Conservation (phyloP, 2,797 vertebrate species). For the Arvicola amphibius region DNA sequence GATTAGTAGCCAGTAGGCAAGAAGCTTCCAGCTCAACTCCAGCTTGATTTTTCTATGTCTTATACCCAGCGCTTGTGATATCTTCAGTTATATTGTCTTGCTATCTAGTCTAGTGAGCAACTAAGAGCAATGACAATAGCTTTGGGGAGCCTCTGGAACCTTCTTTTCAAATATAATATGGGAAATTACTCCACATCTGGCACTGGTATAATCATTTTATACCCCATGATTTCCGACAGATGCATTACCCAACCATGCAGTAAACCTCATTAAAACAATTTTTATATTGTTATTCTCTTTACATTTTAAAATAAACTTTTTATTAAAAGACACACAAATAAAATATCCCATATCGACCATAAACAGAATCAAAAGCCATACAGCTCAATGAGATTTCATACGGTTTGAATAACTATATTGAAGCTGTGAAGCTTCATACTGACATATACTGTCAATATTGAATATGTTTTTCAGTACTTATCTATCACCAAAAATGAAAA, state of each 20-base stretch:
- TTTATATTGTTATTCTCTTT: not conserved
- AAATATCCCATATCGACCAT: not conserved
- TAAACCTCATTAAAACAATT: not conserved
- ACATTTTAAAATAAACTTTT: not conserved
- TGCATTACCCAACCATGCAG: not conserved
- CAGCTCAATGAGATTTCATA: no score
- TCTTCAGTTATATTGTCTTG: not conserved
- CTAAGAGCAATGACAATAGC: not conserved
- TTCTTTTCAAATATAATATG: not conserved
- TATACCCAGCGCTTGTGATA: no score
- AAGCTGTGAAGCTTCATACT: not conserved
- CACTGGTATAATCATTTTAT: not conserved
- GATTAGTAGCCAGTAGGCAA: no score
- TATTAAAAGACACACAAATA: not conserved
- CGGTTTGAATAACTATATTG: not conserved
- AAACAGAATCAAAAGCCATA: not conserved
- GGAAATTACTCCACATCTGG: not conserved
- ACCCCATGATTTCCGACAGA: no score
- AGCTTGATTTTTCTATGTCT: no score
- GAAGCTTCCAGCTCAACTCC: not conserved
- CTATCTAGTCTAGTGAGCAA: not conserved
- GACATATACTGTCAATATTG: not conserved
- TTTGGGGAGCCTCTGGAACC: no score
- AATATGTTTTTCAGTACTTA: not conserved
- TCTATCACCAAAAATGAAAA: not conserved